Percentiles rank a stretch among this genome's conserved stretches.
Evolutionary conservation across 30 jellyfish, hydroid and myxozoan genomes (phyloP).

Genomic region (Chrysaora quinquecirrha): DNA sequence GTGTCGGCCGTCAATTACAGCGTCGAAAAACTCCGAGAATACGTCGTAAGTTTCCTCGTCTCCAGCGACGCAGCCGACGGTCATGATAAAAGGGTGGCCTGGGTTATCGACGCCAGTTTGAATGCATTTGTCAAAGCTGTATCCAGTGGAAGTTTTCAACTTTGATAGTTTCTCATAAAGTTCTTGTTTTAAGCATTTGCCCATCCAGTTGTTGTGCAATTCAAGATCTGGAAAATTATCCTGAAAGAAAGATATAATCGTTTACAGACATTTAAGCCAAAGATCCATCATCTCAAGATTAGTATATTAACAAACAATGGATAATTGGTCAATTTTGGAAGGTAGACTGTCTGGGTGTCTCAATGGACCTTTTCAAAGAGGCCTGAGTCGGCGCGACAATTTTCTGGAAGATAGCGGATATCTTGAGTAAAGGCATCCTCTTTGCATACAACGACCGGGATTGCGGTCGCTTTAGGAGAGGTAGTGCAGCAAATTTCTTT

Average conservation of each 20-base stretch:
- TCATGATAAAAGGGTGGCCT: slow-evolving; percentile 93
- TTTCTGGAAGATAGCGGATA: too few species aligned
- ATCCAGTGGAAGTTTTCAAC: slow-evolving; percentile 64
- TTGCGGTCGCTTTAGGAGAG: too few species aligned
- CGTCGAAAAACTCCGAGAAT: slow-evolving; percentile 74
- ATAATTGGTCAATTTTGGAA: too few species aligned
- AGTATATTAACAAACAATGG: too few species aligned
- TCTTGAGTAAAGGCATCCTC: too few species aligned
- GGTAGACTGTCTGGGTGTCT: too few species aligned
- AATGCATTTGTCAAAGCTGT: slow-evolving; percentile 66
- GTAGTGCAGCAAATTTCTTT: too few species aligned
- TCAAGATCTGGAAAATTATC: slow-evolving; percentile 73
- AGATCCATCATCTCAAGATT: too few species aligned
- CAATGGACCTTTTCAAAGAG: too few species aligned
- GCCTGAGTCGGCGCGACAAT: too few species aligned
- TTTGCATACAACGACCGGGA: too few species aligned
- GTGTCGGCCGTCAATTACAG: slow-evolving; percentile 74
- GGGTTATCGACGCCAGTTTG: slow-evolving; percentile 99
- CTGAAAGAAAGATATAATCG: neutral
- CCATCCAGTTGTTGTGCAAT: slow-evolving; percentile 85
- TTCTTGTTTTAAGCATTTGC: slow-evolving; percentile 66
- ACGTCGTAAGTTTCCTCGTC: slow-evolving; percentile 81
- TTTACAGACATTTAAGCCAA: too few species aligned
- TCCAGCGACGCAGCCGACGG: slow-evolving; percentile 94
- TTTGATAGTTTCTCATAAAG: slow-evolving; percentile 50